A percentile compares a stretch with the other conserved stretches of the same genome.
These are phyloP conservation scores for Phalera bucephala DNA, from an alignment of 2,888 invertebrate species.

Conservation along the genomic window DNA sequence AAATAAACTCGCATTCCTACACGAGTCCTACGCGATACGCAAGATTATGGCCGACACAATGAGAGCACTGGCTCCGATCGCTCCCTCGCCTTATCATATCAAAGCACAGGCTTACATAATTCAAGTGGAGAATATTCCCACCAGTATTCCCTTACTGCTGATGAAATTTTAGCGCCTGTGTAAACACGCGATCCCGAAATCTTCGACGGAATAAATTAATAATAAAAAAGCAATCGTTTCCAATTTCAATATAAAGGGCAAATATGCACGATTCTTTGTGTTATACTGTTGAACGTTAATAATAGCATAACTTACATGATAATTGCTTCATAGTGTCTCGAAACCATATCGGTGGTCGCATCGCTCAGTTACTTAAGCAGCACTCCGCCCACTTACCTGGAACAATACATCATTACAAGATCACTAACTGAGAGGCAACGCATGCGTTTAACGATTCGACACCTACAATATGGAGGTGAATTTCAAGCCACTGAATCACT, in stretches of 20 bases:
- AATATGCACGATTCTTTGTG: constrained; percentile 26
- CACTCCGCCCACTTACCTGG: constrained; percentile 75
- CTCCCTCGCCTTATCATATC: constrained; percentile 73
- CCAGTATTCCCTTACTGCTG: constrained; percentile 42
- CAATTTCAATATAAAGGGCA: constrained; percentile 36
- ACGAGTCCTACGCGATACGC: constrained; percentile 78
- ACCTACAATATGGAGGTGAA: constrained; percentile 32
- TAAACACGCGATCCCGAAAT: constrained; percentile 39
- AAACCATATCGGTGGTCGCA: constrained; percentile 61
- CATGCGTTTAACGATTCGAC: constrained; percentile 55
- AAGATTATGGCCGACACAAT: constrained; percentile 78
- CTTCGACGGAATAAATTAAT: constrained; percentile 18
- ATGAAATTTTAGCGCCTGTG: constrained; percentile 56
- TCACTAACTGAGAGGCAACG: constrained; percentile 59
- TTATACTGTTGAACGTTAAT: constrained; percentile 40
- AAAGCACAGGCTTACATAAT: constrained; percentile 71
- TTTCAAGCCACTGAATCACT: constrained; percentile 1
- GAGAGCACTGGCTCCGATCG: constrained; percentile 69
- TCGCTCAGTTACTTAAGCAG: constrained; percentile 53
- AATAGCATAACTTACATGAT: constrained; percentile 59
- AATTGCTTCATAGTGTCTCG: constrained; percentile 59
- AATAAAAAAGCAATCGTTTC: constrained; percentile 22
- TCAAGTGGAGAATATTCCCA: constrained; percentile 53
- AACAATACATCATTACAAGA: constrained; percentile 81
- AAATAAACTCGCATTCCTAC: constrained; percentile 81